Evolutionary conservation across 37 sponge, comb jelly and placozoan genomes (phyloP), one percentile per base, ranked within the genome.

Genomic region (Crambe crambe): DNA sequence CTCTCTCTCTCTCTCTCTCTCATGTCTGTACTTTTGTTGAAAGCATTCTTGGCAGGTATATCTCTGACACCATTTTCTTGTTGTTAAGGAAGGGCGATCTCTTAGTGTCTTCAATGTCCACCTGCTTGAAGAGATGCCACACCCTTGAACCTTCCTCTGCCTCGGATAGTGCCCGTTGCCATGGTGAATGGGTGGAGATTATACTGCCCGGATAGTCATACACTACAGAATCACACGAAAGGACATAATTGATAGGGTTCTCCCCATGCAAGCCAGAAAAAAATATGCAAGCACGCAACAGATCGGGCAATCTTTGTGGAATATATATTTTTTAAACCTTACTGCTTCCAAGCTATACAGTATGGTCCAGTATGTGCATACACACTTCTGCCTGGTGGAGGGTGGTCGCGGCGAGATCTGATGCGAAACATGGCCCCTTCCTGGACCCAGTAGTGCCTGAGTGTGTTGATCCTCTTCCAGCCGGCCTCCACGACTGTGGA

Each of bases 1-100:
- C n/a, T n/a, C n/a, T n/a, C n/a, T n/a, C n/a, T n/a, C n/a, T n/a
- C n/a, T n/a, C n/a, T n/a, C n/a, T n/a, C n/a, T n/a, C n/a, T n/a
- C n/a, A n/a, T n/a, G n/a, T n/a, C n/a, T n/a, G n/a, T 74, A 93
- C 96, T 85, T 98, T 98, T 29, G 99, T 95, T n/a, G 90, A 93
- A 39, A 98, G 82, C 88, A 98, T 89, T 66, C 96, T 83, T 31
- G 94, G 98, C 1, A 98, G 85, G 70, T 91, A 98, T 22, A 98
- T 89, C 72, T 98, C 99, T 6, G 96, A 80, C 65, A 96, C 93
- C 70, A 96, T 68, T 61, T 94, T 96, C 83, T 89, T 84, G 35
- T 65, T 65, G 82, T 78, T 82, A 18, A 77, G 57, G 44, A 80
- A 88, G 18, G 85, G 82, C 56, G 89, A 92, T 20, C 58, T 80